A percentile compares a stretch with the other conserved stretches of the same genome.
Evolutionary conservation across 2,797 vertebrate species (phyloP).

Genomic region (Micromesistius poutassou): DNA sequence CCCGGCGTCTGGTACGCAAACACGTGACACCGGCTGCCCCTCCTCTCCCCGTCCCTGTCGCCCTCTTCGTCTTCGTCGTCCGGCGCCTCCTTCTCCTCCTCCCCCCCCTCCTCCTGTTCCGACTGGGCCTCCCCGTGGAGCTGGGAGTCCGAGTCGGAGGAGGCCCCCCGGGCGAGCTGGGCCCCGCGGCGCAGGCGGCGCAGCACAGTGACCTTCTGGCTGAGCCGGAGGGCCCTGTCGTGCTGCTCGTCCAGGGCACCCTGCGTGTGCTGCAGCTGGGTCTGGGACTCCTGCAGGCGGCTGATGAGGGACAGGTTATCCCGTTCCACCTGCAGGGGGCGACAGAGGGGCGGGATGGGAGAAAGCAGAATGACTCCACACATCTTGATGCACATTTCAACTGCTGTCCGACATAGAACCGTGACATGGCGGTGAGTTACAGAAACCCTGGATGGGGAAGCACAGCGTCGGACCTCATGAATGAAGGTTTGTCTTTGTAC

Average conservation of each 20-base stretch:
- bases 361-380: background rate
- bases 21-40: slow-evolving; percentile 35
- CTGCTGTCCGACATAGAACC: background rate
- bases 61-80: slow-evolving; percentile 63
- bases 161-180: slow-evolving; percentile 58
- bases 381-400: background rate
- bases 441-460: background rate
- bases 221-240: slow-evolving; percentile 80
- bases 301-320: slow-evolving; percentile 85
- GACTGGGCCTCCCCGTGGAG: slow-evolving; percentile 42
- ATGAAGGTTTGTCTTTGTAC: background rate
- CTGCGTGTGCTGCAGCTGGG: slow-evolving; percentile 89
- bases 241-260: slow-evolving; percentile 90
- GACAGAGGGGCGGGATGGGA: slow-evolving; percentile 9
- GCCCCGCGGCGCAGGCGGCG: slow-evolving; percentile 70
- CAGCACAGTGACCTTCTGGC: slow-evolving; percentile 79
- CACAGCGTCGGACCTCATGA: background rate
- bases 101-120: slow-evolving; percentile 60
- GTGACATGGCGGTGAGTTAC: background rate
- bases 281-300: slow-evolving; percentile 89
- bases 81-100: slow-evolving; percentile 63
- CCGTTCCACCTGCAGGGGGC: slow-evolving; percentile 80
- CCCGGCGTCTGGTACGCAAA: slow-evolving; percentile 79
- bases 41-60: slow-evolving; percentile 33
- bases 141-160: slow-evolving; percentile 4